Percentiles rank a stretch among this genome's conserved stretches.
phyloP scores from a whole-genome alignment of 1,140 invertebrate genomes.

The Bilobella aurantiaca region DNA sequence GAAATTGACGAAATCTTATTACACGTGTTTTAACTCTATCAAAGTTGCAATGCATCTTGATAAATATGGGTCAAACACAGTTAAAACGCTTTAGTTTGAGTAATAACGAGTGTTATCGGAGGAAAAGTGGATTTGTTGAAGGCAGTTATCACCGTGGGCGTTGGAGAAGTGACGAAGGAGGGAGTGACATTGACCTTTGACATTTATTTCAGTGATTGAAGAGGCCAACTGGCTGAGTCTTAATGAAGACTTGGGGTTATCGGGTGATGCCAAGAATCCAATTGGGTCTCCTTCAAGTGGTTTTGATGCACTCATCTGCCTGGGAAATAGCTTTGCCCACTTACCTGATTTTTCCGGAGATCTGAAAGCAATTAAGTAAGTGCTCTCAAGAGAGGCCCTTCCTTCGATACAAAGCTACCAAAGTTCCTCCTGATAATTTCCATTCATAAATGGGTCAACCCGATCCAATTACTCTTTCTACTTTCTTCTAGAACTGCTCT shows the following conservation, averaged over 20 bases:
- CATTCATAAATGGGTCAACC: background rate
- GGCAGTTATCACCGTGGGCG: background rate
- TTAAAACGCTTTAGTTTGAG: background rate
- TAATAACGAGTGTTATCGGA: no score
- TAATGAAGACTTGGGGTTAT: slow-evolving; percentile 51
- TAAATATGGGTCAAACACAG: background rate
- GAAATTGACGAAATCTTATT: no score
- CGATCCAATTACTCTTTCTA: background rate
- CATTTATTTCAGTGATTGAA: slow-evolving; percentile 56
- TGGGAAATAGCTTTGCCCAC: slow-evolving; percentile 82
- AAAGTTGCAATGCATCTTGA: no score
- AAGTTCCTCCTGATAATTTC: background rate
- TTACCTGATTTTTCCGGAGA: slow-evolving; percentile 65
- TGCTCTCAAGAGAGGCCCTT: background rate
- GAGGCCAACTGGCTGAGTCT: slow-evolving; percentile 69
- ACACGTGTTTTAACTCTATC: no score
- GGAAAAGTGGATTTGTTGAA: background rate
- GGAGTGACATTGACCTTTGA: background rate
- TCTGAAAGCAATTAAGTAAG: slow-evolving; percentile 63
- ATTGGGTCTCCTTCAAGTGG: slow-evolving; percentile 45
- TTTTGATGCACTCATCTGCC: slow-evolving; percentile 71
- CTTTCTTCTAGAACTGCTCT: slow-evolving; percentile 47
- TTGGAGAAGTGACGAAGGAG: background rate
- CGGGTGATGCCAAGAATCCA: background rate
- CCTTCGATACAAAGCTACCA: background rate